Evolutionary conservation across 2,888 invertebrate species (phyloP).

Genomic region (Erpobdella octoculata): DNA sequence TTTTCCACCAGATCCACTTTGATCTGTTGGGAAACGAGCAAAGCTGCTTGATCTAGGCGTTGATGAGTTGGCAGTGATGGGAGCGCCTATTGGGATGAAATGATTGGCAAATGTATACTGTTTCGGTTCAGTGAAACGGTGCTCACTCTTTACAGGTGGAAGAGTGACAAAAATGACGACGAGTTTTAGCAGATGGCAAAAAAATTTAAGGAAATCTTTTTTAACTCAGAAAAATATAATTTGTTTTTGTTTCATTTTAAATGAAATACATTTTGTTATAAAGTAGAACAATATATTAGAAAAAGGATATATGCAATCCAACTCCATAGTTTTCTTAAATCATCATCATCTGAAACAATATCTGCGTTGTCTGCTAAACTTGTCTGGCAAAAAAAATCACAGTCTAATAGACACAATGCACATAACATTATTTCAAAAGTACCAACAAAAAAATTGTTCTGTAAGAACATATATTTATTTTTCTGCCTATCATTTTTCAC

Average conservation of each 20-base stretch:
- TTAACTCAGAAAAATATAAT: no score
- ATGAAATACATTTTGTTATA: no score
- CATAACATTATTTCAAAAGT: neutral
- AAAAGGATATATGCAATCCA: conserved; percentile 7
- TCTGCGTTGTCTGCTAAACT: neutral
- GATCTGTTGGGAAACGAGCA: neutral
- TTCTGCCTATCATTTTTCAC: neutral
- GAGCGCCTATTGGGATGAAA: no score
- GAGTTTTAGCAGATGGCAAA: neutral
- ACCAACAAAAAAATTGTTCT: neutral
- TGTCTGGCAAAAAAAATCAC: neutral
- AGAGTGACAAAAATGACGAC: neutral
- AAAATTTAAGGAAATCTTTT: neutral
- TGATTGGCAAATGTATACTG: neutral
- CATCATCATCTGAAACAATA: neutral
- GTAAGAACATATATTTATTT: neutral
- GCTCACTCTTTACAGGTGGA: conserved; percentile 3
- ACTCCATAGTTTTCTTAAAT: neutral
- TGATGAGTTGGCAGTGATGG: no score
- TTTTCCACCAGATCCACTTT: no score
- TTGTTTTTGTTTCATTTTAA: no score
- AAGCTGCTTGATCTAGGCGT: no score
- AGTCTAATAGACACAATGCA: neutral
- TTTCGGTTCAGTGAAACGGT: neutral
- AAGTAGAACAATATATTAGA: no score